Percentiles rank a stretch among this genome's conserved stretches.
phyloP scores from a whole-genome alignment of 1,140 invertebrate genomes.

The Drosophila neocordata region DNA sequence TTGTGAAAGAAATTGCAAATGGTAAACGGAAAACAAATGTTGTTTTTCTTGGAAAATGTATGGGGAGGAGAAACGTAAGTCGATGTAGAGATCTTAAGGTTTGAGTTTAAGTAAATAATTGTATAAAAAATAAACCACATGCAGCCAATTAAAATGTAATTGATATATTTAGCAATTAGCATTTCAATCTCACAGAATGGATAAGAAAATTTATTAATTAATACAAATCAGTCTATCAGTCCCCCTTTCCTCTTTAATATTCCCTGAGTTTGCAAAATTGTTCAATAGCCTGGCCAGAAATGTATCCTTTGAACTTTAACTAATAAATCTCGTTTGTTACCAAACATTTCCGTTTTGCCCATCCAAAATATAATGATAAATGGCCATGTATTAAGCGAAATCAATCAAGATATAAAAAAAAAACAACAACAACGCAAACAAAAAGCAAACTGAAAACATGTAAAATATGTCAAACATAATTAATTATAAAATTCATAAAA shows the following conservation, averaged over 20 bases:
- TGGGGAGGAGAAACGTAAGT: not conserved
- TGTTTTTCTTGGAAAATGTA: constrained; percentile 34
- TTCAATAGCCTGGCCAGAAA: not conserved
- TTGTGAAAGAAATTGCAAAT: constrained; percentile 12
- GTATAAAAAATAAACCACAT: constrained; percentile 18
- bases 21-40: constrained; percentile 63
- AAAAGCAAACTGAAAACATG: constrained; percentile 19
- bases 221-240: constrained; percentile 1
- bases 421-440: not conserved
- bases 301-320: not conserved
- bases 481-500: constrained; percentile 74
- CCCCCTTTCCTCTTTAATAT: not conserved
- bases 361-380: constrained; percentile 52
- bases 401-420: constrained; percentile 64
- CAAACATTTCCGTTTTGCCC: not conserved
- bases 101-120: constrained; percentile 31
- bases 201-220: constrained; percentile 12
- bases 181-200: not conserved
- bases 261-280: not conserved
- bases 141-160: constrained; percentile 48
- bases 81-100: not conserved
- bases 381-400: constrained; percentile 52
- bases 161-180: constrained; percentile 17
- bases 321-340: constrained; percentile 8
- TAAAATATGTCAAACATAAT: constrained; percentile 69